Conservation (phyloP, 2,113 vertebrate species). For the Malaclemys terrapin region DNA sequence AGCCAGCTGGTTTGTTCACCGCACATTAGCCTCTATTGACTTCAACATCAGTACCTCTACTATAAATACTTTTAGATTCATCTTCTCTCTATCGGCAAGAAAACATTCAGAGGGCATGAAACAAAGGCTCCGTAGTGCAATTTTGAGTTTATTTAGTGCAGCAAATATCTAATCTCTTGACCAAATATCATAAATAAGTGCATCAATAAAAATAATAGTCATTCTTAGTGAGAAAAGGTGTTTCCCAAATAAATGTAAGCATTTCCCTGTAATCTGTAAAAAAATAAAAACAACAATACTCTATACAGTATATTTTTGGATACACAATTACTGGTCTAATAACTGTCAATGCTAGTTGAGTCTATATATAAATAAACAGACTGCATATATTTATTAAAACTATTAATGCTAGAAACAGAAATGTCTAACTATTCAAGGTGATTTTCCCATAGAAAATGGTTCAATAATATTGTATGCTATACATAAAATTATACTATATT, state of each 20-base stretch:
- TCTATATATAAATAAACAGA: not conserved
- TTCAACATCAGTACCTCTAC: rapidly evolving
- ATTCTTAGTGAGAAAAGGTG: no score
- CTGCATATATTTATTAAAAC: not conserved
- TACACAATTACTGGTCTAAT: not conserved
- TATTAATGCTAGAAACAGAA: not conserved
- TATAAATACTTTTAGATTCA: not conserved
- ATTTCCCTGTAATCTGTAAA: not conserved
- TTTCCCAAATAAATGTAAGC: not conserved
- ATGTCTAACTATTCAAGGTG: not conserved
- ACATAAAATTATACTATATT: not conserved
- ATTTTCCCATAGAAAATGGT: not conserved
- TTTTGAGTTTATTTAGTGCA: not conserved
- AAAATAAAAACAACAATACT: not conserved
- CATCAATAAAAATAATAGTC: not conserved
- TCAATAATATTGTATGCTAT: not conserved
- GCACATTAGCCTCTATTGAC: not conserved
- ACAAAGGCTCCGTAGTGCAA: not conserved
- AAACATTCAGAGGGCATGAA: not conserved
- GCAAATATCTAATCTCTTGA: not conserved
- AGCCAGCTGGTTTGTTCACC: not conserved
- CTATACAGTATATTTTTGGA: not conserved
- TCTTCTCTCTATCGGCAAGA: not conserved
- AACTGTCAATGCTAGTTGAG: not conserved
- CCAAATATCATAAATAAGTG: not conserved